Base-by-base conservation (phyloP, 1,140 invertebrate genomes). In the Drosophila paulistorum region DNA sequence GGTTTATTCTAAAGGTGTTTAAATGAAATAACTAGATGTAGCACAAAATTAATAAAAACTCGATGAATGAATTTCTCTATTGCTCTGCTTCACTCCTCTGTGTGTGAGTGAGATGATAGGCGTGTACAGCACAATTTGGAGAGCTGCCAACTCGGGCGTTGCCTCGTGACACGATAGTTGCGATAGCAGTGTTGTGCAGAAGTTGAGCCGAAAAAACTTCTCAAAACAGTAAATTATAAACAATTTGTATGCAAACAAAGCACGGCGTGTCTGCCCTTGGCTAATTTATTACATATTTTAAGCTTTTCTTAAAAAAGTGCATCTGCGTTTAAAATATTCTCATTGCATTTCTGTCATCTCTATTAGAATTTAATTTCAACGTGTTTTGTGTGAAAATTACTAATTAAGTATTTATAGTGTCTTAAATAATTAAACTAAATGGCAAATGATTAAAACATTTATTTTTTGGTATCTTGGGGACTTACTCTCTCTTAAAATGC, bases 81-180 rank as follows among this genome's bases (percentile, higher is more conserved):
- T 66, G 65, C 78, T 77, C 33, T 77, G 70, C 65, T 80, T 71
- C 75, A 66, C 75, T 91, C 77, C 78, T 91, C 89, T 86, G 90
- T 83, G 81, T 85, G 83, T 86, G 83, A 86, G 83, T 87, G 83
- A 86, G 83, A 86, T 81, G 81, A 84, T 87, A 87, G 81, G 83
- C 79, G 69, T 86, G 85, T 86, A 68, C 75, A 66, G 59, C 73
- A 68, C 33, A 14, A 20, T 30, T 30, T n/a, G 13, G n/a, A 26
- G 79, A 9, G 45, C 73, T 87, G 84, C 83, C 72, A 86, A 77
- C 83, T 71, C 9, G 54, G 4, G 4, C 1, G 13, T 10, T 23
- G 45, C n/a, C 45, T 23, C 45, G 45, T 51, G 45, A 23, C 9
- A 51, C 45, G 45, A 51, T 51, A 51, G 45, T 51, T 51, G 17